Percentiles rank a stretch among this genome's conserved stretches.
Evolutionary conservation across 2,113 vertebrate genomes (phyloP).

Genomic region (Poecilia latipinna): DNA sequence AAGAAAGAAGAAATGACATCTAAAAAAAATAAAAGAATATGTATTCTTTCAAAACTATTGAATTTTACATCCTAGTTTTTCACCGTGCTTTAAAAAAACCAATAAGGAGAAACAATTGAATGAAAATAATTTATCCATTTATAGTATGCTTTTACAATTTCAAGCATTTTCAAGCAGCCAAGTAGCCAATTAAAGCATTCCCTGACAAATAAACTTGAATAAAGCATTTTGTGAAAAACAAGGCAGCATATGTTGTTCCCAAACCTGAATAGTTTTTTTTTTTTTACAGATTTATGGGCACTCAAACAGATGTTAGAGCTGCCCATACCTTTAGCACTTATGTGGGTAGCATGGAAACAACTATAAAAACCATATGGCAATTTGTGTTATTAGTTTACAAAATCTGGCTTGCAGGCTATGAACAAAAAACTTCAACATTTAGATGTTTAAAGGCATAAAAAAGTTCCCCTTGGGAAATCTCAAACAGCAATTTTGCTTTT

Average conservation of each 20-base stretch:
- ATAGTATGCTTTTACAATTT: too few relatives aligned
- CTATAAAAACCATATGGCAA: slow-evolving; percentile 1
- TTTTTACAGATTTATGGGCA: background rate
- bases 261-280: background rate
- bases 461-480: background rate
- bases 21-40: too few relatives aligned
- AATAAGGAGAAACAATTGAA: too few relatives aligned
- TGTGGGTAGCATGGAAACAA: background rate
- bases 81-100: too few relatives aligned
- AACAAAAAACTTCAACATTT: background rate
- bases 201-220: background rate
- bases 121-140: too few relatives aligned
- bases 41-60: too few relatives aligned
- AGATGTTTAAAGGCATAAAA: background rate
- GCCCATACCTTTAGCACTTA: background rate
- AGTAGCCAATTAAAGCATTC: too few relatives aligned
- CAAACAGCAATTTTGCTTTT: background rate
- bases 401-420: background rate
- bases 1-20: too few relatives aligned
- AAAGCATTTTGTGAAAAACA: background rate
- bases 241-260: slow-evolving; percentile 1
- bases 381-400: too few relatives aligned
- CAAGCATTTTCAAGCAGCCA: too few relatives aligned
- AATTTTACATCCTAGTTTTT: too few relatives aligned
- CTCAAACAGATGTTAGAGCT: background rate